Conservation (phyloP, 2,113 vertebrate genomes). For the Procavia capensis region DNA sequence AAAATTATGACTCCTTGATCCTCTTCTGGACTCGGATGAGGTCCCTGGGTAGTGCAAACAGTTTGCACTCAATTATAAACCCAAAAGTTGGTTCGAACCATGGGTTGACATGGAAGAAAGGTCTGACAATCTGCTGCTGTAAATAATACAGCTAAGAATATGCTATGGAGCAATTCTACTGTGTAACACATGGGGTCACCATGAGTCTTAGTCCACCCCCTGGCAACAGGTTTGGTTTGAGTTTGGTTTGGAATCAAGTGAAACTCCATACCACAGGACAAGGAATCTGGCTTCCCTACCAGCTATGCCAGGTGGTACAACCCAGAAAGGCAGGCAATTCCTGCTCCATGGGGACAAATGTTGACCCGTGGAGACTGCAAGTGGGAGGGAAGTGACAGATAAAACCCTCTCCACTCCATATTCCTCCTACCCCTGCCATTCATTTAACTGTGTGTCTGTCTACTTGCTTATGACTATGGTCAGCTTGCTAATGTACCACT, state of each 20-base stretch:
- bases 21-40: neutral
- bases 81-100: neutral
- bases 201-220: neutral
- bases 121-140: neutral
- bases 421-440: neutral
- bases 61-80: neutral
- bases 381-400: neutral
- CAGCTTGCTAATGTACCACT: neutral
- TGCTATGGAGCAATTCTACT: neutral
- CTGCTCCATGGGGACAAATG: neutral
- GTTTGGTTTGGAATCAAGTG: neutral
- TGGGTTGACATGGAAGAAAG: neutral
- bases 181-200: neutral
- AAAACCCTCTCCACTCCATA: neutral
- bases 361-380: neutral
- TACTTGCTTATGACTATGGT: neutral
- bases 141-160: neutral
- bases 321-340: neutral
- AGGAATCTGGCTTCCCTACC: neutral
- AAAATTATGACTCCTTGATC: neutral
- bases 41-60: neutral
- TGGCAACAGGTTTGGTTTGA: neutral
- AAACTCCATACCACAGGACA: neutral
- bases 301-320: neutral
- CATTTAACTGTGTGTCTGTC: neutral